A percentile compares a stretch with the other conserved stretches of the same genome.
Evolutionary conservation across 2,113 vertebrate genomes (phyloP).

Genomic region (Tetraodon nigroviridis): DNA sequence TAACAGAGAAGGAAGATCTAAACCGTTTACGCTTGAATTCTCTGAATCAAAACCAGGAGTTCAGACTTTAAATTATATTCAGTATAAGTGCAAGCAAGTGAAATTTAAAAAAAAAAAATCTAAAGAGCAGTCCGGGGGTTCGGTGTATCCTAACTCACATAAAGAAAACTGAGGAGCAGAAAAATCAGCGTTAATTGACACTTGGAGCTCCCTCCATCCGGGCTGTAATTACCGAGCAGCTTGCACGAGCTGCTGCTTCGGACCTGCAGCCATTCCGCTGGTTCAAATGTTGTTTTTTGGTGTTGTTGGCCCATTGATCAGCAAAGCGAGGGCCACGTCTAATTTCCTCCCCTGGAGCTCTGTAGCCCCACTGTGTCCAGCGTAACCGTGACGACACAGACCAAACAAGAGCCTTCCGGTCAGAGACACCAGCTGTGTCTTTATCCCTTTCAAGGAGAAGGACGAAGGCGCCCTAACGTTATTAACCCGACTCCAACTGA

Average conservation of each 20-base stretch:
- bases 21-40: slow-evolving; percentile 3
- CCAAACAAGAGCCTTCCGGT: slow-evolving; percentile 14
- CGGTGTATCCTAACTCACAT: background rate
- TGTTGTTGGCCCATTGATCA: slow-evolving; percentile 42
- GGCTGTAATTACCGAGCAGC: slow-evolving; percentile 49
- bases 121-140: background rate
- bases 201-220: slow-evolving; percentile 65
- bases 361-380: slow-evolving; percentile 4
- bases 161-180: slow-evolving; percentile 10
- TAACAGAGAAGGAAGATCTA: background rate
- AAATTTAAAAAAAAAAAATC: slow-evolving; percentile 10
- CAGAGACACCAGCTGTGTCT: slow-evolving; percentile 7
- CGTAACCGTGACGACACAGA: slow-evolving; percentile 7
- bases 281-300: slow-evolving; percentile 39
- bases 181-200: slow-evolving; percentile 58
- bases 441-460: slow-evolving; percentile 4
- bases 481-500: slow-evolving; percentile 41
- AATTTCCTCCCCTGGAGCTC: slow-evolving; percentile 43
- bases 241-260: slow-evolving; percentile 26
- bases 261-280: slow-evolving; percentile 37
- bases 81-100: background rate
- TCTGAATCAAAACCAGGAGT: background rate
- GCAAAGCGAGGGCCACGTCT: slow-evolving; percentile 37
- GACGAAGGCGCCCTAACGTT: slow-evolving; percentile 22
- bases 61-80: slow-evolving; percentile 7